Evolutionary conservation across 2,797 vertebrate genomes (phyloP).

Genomic region (Sphenopsis melanotis): DNA sequence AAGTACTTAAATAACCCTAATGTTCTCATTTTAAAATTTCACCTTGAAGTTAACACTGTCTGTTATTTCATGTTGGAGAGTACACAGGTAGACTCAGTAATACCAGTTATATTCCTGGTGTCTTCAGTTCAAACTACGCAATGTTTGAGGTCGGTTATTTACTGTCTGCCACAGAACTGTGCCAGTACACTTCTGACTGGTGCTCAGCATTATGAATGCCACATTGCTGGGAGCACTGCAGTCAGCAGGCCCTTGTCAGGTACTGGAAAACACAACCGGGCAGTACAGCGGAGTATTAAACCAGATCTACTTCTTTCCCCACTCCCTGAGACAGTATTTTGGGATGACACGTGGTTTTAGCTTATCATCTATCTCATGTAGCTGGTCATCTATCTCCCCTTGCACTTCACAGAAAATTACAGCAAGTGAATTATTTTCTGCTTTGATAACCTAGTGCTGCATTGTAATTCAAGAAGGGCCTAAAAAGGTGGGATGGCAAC

Average conservation of each 20-base stretch:
- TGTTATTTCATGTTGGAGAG: background rate
- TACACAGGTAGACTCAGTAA: background rate
- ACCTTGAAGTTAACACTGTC: background rate
- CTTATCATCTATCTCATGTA: background rate
- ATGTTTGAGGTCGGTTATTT: background rate
- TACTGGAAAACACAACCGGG: background rate
- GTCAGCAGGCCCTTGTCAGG: background rate
- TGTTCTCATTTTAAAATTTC: background rate
- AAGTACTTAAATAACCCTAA: background rate
- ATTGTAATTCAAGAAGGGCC: background rate
- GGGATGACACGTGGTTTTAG: background rate
- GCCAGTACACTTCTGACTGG: background rate
- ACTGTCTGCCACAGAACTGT: background rate
- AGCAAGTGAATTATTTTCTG: background rate
- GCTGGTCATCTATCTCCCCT: background rate
- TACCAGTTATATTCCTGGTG: background rate
- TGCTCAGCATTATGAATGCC: background rate
- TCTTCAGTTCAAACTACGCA: background rate
- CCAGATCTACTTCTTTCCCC: background rate
- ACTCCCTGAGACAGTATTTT: background rate
- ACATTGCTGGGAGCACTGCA: background rate
- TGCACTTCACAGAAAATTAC: background rate
- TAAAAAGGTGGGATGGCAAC: background rate
- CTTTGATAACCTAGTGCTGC: background rate
- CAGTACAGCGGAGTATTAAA: background rate